Evolutionary conservation across 2,113 vertebrate genomes (phyloP).

Genomic region (Mungos mungo): DNA sequence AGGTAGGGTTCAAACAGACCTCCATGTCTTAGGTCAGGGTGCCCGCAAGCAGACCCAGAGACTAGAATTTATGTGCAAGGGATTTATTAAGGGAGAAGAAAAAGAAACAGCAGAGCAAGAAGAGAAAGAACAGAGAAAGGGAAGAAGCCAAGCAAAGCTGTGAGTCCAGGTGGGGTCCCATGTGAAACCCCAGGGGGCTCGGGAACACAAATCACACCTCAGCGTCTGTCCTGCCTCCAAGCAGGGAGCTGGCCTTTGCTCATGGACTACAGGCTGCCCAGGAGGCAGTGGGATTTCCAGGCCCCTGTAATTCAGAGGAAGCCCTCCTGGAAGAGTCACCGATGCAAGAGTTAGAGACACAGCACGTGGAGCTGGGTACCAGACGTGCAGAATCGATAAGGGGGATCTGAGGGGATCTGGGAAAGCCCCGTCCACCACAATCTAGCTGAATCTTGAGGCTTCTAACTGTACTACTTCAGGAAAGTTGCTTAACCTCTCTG

Average conservation of each 20-base stretch:
- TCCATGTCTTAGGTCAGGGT: neutral
- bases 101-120: neutral
- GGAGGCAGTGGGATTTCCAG: neutral
- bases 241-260: neutral
- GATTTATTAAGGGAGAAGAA: neutral
- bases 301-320: neutral
- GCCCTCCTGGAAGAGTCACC: neutral
- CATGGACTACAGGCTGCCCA: no score
- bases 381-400: accelerated
- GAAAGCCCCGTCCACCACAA: neutral
- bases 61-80: neutral
- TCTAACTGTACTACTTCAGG: neutral
- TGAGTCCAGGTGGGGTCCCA: neutral
- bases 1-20: neutral
- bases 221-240: neutral
- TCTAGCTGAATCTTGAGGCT: neutral
- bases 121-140: neutral
- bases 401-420: no score
- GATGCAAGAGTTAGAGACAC: neutral
- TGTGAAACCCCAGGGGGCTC: neutral
- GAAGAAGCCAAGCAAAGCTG: neutral
- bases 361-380: no score
- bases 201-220: neutral
- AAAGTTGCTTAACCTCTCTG: neutral
- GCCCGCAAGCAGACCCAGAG: neutral